A percentile compares a stretch with the other conserved stretches of the same genome.
phyloP scores from a whole-genome alignment of 2,113 vertebrate species.

The Cynoglossus semilaevis region DNA sequence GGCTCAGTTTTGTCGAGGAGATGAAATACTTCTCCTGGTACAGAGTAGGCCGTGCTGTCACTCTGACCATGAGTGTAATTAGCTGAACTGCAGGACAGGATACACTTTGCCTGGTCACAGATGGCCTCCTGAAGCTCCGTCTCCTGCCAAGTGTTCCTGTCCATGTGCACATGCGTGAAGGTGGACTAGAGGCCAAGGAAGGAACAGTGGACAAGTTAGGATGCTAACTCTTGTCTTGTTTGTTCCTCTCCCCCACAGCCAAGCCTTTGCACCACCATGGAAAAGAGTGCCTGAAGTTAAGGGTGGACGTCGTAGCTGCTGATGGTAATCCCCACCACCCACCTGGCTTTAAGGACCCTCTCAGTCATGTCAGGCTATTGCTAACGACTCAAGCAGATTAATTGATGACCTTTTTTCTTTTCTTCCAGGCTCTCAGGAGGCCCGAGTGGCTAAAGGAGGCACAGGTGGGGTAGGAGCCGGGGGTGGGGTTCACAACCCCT shows the following conservation, averaged over 20 bases:
- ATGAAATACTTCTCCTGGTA: constrained; percentile 18
- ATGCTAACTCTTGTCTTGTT: constrained; percentile 60
- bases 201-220: constrained; percentile 64
- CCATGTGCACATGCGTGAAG: constrained; percentile 31
- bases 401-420: constrained; percentile 21
- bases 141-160: constrained; percentile 43
- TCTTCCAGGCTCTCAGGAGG: constrained; percentile 74
- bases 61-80: constrained; percentile 64
- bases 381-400: background rate
- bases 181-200: constrained; percentile 59
- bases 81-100: constrained; percentile 60
- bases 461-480: constrained; percentile 55
- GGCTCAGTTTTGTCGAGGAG: constrained; percentile 28
- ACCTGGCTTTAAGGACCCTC: background rate
- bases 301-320: constrained; percentile 81
- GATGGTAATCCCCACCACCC: constrained; percentile 76
- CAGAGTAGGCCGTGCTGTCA: constrained; percentile 40
- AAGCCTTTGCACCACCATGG: constrained; percentile 87
- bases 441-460: constrained; percentile 68
- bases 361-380: background rate
- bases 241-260: constrained; percentile 71
- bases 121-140: constrained; percentile 53
- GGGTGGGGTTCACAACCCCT: constrained; percentile 71
- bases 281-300: constrained; percentile 83
- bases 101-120: constrained; percentile 58